Evolutionary conservation across 2,113 vertebrate species (phyloP).

Genomic region (Eulemur macaco): DNA sequence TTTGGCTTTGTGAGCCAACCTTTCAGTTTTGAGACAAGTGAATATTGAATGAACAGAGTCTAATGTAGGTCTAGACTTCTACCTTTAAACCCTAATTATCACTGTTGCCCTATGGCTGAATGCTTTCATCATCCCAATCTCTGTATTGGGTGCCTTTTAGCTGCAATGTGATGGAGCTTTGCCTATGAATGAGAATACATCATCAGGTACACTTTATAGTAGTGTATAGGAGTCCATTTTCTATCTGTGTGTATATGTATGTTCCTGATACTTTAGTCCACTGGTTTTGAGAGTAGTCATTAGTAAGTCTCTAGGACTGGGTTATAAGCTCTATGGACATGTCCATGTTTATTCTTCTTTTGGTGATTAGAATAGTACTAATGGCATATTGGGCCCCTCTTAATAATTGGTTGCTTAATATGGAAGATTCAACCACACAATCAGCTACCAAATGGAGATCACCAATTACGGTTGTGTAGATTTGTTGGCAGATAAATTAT

Average conservation of each 20-base stretch:
- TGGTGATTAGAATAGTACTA: background rate
- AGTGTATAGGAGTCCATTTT: background rate
- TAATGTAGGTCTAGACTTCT: constrained; percentile 34
- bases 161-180: background rate
- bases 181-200: background rate
- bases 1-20: constrained; percentile 15
- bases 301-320: background rate
- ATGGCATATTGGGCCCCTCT: background rate
- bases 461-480: background rate
- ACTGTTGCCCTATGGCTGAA: background rate
- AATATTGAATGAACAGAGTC: constrained; percentile 16
- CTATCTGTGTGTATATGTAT: background rate
- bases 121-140: background rate
- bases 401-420: constrained; percentile 5
- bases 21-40: constrained; percentile 25
- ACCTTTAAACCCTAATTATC: background rate
- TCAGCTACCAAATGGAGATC: background rate
- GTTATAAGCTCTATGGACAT: background rate
- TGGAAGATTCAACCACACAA: background rate
- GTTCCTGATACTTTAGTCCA: background rate
- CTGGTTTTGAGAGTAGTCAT: background rate
- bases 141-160: background rate
- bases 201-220: background rate
- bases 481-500: background rate
- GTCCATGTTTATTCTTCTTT: background rate